Base-by-base conservation (phyloP, 2,113 vertebrate species). In the Esox niger region DNA sequence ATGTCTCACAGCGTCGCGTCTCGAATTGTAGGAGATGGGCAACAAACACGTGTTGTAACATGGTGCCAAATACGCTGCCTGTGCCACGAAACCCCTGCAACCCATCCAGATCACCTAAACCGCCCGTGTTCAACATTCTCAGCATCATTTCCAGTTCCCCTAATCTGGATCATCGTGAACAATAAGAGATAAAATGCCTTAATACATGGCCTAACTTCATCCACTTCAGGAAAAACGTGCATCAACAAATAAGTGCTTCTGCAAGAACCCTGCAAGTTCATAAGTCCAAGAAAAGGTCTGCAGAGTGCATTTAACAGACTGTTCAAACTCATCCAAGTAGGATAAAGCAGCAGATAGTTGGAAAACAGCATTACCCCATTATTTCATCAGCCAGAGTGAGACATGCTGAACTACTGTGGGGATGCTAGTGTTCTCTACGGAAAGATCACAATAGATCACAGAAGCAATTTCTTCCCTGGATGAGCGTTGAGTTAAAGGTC, bases 391-490 rank as follows among this genome's bases (percentile, higher is more conserved):
- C 38, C 38, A 43, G 38, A 17, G 38, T 17, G 21, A 52, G 8
- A 52, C 6, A 21, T 8, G 20, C n/a, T 52, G n/a, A 52, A 6
- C 47, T 15, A 52, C 47, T 52, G 47, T 21, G 47, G n/a, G 7
- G 15, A 52, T 52, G 47, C 8, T 23, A 15, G n/a, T 52, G n/a
- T 2, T 9, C 47, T 52, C 11, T 52, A 23, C n/a, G 25, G 57
- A 54, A 43, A 32, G 13, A 43, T 43, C 38, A 43, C 38, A 43
- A 23, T 31, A 59, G 61, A 60, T 54, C 29, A 38, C 55, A 65
- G 56, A 65, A 60, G 62, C 62, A 68, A 75, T 75, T 75, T 75
- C 67, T 58, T 62, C 55, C 29, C 20, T 52, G 33, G 68, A 56
- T 64, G 52, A 65, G 43, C 10, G 54, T 2, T 3, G 32, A 60